A percentile compares a stretch with the other conserved stretches of the same genome.
phyloP scores from a whole-genome alignment of 2,797 vertebrate species.

The Artibeus lituratus region DNA sequence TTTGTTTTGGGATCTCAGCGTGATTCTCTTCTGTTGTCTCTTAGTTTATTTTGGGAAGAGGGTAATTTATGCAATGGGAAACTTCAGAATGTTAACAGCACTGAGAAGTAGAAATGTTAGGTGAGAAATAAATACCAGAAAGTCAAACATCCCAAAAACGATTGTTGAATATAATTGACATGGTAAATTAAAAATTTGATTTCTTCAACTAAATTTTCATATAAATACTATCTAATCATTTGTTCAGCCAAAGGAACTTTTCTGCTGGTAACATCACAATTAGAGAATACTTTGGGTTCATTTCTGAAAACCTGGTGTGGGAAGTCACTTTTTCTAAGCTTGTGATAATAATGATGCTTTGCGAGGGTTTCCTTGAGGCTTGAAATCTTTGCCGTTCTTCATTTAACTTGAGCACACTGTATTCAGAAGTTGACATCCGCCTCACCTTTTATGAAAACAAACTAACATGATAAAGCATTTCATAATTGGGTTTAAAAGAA shows the following conservation, averaged over 20 bases:
- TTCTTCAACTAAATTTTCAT: conserved; percentile 67
- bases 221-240: conserved; percentile 48
- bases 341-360: conserved; percentile 25
- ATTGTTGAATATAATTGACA: conserved; percentile 69
- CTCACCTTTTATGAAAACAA: background rate
- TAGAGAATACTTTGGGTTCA: conserved; percentile 43
- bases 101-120: background rate
- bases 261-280: conserved; percentile 55
- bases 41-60: conserved; percentile 32
- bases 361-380: conserved; percentile 48
- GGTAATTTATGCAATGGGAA: background rate
- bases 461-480: background rate
- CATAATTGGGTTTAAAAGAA: background rate
- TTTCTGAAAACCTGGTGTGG: conserved; percentile 55
- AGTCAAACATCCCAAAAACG: conserved; percentile 34
- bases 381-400: background rate
- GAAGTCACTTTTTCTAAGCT: conserved; percentile 48
- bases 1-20: background rate
- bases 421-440: conserved; percentile 62
- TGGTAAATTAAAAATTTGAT: conserved; percentile 45
- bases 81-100: background rate
- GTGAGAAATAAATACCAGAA: background rate
- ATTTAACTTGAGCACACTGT: conserved; percentile 61
- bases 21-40: conserved; percentile 24
- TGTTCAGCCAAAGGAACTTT: conserved; percentile 53